Conservation (phyloP, 2,888 invertebrate species). For the Polydrusus pterygomalis region DNA sequence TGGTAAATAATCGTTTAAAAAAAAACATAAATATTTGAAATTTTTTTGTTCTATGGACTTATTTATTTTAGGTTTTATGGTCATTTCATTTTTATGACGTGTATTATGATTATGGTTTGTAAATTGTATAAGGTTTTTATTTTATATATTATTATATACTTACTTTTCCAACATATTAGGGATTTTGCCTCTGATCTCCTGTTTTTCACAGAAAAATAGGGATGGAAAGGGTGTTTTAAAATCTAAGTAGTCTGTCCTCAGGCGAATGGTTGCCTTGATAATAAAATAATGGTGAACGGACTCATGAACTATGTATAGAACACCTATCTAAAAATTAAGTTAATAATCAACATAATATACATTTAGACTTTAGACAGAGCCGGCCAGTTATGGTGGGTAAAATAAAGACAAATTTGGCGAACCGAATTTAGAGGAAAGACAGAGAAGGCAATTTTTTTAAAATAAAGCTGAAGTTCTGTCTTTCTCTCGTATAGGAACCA, state of each 20-base stretch:
- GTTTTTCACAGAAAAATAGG: conserved; percentile 40
- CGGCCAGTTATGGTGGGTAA: too few species aligned
- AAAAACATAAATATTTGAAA: too few species aligned
- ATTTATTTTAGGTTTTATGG: too few species aligned
- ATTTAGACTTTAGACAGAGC: neutral
- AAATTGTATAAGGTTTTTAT: too few species aligned
- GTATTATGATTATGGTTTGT: too few species aligned
- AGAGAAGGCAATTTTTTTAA: too few species aligned
- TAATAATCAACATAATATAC: neutral
- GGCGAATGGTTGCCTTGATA: conserved; percentile 20
- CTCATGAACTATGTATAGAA: conserved; percentile 8
- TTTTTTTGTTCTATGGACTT: too few species aligned
- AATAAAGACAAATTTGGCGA: too few species aligned
- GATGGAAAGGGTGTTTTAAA: conserved; percentile 37
- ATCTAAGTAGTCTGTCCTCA: conserved; percentile 40
- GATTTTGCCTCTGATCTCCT: conserved; percentile 34
- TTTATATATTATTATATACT: conserved; percentile 1
- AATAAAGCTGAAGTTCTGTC: too few species aligned
- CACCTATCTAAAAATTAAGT: conserved; percentile 24
- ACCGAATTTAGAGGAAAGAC: too few species aligned
- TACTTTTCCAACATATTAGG: conserved; percentile 32
- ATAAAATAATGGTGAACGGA: conserved; percentile 1
- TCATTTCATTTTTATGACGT: too few species aligned
- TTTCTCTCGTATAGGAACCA: neutral
- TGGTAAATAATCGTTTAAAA: too few species aligned